Conservation (phyloP, 2,113 vertebrate species). For the Thryonomys swinderianus region DNA sequence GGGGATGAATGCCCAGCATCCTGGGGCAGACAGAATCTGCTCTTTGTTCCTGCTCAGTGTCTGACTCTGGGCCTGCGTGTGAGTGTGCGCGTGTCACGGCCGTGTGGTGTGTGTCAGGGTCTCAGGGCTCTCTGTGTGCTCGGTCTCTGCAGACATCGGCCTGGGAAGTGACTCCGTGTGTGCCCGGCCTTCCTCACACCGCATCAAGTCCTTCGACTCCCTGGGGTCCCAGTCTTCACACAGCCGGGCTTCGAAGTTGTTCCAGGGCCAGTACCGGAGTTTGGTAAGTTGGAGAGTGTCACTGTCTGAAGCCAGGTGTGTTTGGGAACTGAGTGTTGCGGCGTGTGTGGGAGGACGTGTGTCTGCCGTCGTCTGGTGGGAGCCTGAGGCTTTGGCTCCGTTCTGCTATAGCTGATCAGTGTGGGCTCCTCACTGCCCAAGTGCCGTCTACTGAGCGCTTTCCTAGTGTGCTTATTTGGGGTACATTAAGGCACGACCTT, state of each 20-base stretch:
- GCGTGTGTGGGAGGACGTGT: accelerated
- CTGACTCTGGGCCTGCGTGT: background rate
- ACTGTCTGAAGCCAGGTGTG: accelerated
- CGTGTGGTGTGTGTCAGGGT: background rate
- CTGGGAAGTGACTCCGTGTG: slow-evolving; percentile 98
- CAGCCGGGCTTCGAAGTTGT: slow-evolving; percentile 94
- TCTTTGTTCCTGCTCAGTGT: slow-evolving; percentile 34
- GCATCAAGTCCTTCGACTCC: slow-evolving; percentile 98
- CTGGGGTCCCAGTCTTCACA: slow-evolving; percentile 94
- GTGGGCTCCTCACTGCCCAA: no score
- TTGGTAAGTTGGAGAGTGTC: slow-evolving; percentile 89
- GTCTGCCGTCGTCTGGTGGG: no score
- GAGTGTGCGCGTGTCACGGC: background rate
- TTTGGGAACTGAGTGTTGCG: background rate
- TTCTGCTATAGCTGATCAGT: no score
- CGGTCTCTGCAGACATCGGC: slow-evolving; percentile 91
- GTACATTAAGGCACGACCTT: background rate
- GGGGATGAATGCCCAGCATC: background rate
- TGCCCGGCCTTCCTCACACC: slow-evolving; percentile 93
- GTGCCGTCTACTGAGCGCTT: no score
- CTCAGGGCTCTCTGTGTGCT: background rate
- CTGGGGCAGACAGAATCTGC: background rate
- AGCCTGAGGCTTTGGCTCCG: no score
- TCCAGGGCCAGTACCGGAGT: slow-evolving; percentile 98
- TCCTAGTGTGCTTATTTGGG: background rate